A percentile compares a stretch with the other conserved stretches of the same genome.
phyloP scores from a whole-genome alignment of 2,113 vertebrate genomes.

The Noturus placidus region DNA sequence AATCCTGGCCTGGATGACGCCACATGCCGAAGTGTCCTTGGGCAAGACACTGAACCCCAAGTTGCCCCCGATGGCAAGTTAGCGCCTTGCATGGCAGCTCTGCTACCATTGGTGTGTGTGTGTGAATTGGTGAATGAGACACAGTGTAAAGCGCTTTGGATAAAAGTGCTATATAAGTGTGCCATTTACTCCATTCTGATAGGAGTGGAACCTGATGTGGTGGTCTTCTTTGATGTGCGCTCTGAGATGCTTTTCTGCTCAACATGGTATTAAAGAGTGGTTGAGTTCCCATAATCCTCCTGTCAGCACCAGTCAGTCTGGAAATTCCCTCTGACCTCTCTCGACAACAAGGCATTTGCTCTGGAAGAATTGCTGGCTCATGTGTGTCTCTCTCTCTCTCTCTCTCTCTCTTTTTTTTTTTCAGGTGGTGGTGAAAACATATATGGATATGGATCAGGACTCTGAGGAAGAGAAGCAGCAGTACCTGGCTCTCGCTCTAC shows the following conservation, averaged over 20 bases:
- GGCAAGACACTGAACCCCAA: no score
- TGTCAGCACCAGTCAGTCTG: neutral
- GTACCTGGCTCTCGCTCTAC: conserved; percentile 94
- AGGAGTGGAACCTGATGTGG: neutral
- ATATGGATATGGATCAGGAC: conserved; percentile 99
- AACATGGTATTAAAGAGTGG: neutral
- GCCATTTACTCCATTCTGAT: no score
- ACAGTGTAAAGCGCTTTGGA: no score
- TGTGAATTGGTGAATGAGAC: no score
- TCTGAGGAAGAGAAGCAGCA: conserved; percentile 99
- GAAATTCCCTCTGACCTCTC: neutral
- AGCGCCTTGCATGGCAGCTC: no score
- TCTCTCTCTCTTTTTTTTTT: neutral
- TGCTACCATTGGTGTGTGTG: no score
- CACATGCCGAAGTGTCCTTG: no score
- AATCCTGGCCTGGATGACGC: no score
- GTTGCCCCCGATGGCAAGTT: no score
- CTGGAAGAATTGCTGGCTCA: neutral
- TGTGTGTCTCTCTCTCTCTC: neutral
- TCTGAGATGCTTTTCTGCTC: neutral
- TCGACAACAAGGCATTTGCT: neutral
- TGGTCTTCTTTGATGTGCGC: neutral
- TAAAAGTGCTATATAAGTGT: no score
- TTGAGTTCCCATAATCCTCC: neutral
- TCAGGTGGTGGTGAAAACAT: conserved; percentile 99